Evolutionary conservation across 1,140 invertebrate species (phyloP), one percentile per base, ranked within the genome.

Genomic region (Antheraea mylitta): DNA sequence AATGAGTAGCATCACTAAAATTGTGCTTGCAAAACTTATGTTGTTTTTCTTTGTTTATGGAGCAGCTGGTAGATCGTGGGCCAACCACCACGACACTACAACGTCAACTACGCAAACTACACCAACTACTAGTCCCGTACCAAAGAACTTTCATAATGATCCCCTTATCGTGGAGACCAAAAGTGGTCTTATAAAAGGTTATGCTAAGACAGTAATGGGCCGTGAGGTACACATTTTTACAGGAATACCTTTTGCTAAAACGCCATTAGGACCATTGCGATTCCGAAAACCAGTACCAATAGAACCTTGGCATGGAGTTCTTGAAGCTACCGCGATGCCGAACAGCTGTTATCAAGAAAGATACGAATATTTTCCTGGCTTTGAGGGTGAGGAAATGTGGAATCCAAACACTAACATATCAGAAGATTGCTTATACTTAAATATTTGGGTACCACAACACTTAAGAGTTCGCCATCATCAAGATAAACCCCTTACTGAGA

Each of bases 161-260:
- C 95, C 95, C 0, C 90, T 97, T 45, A 94, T 97, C 18, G 96
- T 98, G 6, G 95, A 96, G 83, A 98, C 97, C 0, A 95, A 94
- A 37, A 96, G 93, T 67, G 97, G 97, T 0, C 92, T 95, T 19
- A 94, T 98, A 42, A 95, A 96, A 45, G 97, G 97, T 7, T 94
- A 95, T 69, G 94, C 95, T 9, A 95, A 96, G 72, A 96, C 93
- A 36, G 96, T 96, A 45, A 92, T 96, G 70, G 96, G 96, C 8
- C 95, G 96, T 61, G 95, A 97, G 79, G 96, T 99, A 0, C 96
- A 98, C 83, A 96, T 96, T 10, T 99, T 97, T 85, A 96, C 95
- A n/a, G 98, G 98, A 4, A 98, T 99, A 72, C 98, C 98, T 0
- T 99, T 97, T 87, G 98, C 98, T 0, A 97, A 98, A 87, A 97